Conservation (phyloP, 1,140 invertebrate genomes). For the Heterodera schachtii region DNA sequence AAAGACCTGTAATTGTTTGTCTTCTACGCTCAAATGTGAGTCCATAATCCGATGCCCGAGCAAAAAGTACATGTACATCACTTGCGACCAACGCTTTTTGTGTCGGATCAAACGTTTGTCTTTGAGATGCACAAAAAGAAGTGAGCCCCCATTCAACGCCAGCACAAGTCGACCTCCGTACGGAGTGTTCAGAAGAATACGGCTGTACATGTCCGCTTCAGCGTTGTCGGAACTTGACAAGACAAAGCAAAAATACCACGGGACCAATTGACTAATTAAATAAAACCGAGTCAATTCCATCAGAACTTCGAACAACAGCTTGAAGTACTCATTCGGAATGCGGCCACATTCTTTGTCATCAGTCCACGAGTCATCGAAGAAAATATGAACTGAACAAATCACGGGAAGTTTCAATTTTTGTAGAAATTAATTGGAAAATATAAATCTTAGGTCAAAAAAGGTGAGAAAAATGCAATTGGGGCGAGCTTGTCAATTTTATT, state of each 20-base stretch:
- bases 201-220: slow-evolving; percentile 44
- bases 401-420: neutral
- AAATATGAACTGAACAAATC: slow-evolving; percentile 86
- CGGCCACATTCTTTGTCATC: slow-evolving; percentile 77
- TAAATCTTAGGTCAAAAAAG: no score
- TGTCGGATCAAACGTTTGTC: slow-evolving; percentile 68
- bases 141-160: slow-evolving; percentile 67
- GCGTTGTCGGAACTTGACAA: slow-evolving; percentile 40
- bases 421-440: no score
- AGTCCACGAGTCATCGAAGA: slow-evolving; percentile 97
- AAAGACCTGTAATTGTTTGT: slow-evolving; percentile 65
- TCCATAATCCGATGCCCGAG: slow-evolving; percentile 71
- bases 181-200: slow-evolving; percentile 67
- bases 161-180: slow-evolving; percentile 68
- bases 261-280: slow-evolving; percentile 59
- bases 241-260: neutral
- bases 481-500: no score
- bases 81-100: slow-evolving; percentile 69
- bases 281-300: slow-evolving; percentile 87
- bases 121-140: slow-evolving; percentile 68
- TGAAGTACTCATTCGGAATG: slow-evolving; percentile 86
- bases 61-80: slow-evolving; percentile 76
- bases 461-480: no score
- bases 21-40: slow-evolving; percentile 58
- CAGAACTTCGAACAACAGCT: slow-evolving; percentile 83